Percentiles rank a stretch among this genome's conserved stretches.
Evolutionary conservation across 2,888 invertebrate genomes (phyloP).

Genomic region (Brachycybe producta): DNA sequence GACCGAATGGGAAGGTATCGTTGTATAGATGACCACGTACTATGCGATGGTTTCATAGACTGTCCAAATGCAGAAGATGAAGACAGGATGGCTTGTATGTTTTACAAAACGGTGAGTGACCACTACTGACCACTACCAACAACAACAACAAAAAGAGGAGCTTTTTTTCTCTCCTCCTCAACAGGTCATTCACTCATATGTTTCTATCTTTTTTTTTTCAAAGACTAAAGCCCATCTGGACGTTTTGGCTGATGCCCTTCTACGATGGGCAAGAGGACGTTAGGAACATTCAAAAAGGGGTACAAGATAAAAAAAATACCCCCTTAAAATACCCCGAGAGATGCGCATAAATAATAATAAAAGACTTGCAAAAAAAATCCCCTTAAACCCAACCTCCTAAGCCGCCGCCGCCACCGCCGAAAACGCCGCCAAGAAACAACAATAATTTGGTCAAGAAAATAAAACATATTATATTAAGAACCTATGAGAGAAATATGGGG

Average conservation of each 20-base stretch:
- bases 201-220: not conserved
- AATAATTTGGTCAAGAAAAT: too few relatives aligned
- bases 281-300: conserved; percentile 37
- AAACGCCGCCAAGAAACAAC: too few relatives aligned
- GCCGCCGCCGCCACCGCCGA: too few relatives aligned
- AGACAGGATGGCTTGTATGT: conserved; percentile 86
- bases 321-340: too few relatives aligned
- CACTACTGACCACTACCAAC: not conserved
- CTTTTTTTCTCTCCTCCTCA: not conserved
- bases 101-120: conserved; percentile 79
- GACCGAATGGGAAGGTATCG: conserved; percentile 83
- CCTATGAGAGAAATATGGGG: too few relatives aligned
- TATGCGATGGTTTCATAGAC: conserved; percentile 89
- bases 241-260: conserved; percentile 81
- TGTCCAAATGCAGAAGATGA: conserved; percentile 88
- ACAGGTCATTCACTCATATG: not conserved
- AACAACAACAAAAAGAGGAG: not conserved
- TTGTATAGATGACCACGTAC: conserved; percentile 88
- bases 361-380: too few relatives aligned
- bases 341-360: too few relatives aligned
- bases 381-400: too few relatives aligned
- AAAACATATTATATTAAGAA: too few relatives aligned
- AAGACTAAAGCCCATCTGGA: conserved; percentile 91
- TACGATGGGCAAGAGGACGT: conserved; percentile 88
- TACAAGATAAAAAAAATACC: too few relatives aligned